Conservation (phyloP, 2,888 invertebrate genomes). For the Idaea dimidiata region DNA sequence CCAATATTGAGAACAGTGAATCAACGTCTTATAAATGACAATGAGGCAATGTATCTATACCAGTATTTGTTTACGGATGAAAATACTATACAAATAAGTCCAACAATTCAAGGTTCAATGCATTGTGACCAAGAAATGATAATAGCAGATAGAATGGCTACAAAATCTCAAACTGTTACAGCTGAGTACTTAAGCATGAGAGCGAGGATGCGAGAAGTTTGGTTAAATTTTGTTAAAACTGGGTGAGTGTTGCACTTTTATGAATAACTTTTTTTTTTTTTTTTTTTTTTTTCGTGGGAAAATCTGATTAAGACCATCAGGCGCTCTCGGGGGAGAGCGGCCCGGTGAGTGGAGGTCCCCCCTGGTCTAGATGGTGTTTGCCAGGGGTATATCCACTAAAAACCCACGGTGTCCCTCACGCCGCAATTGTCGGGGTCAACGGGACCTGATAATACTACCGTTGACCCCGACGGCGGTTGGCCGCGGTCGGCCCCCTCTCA, state of each 20-base stretch:
- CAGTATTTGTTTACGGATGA: slow-evolving; percentile 45
- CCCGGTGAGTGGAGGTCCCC: too few relatives aligned
- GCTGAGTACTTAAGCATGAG: slow-evolving; percentile 32
- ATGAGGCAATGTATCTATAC: slow-evolving; percentile 45
- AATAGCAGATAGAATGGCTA: not conserved
- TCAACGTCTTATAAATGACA: slow-evolving; percentile 32
- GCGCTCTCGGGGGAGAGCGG: too few relatives aligned
- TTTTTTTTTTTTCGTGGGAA: too few relatives aligned
- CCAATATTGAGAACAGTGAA: slow-evolving; percentile 38
- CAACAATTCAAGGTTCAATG: slow-evolving; percentile 29
- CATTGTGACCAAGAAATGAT: slow-evolving; percentile 42
- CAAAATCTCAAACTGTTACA: slow-evolving; percentile 20
- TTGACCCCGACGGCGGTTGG: too few relatives aligned
- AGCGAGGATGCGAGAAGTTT: slow-evolving; percentile 33
- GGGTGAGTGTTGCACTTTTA: slow-evolving; percentile 32
- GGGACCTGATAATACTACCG: too few relatives aligned
- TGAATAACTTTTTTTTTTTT: too few relatives aligned
- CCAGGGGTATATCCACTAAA: too few relatives aligned
- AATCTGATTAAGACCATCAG: too few relatives aligned
- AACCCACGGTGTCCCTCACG: too few relatives aligned
- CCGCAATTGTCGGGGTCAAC: too few relatives aligned
- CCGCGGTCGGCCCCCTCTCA: too few relatives aligned
- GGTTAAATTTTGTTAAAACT: slow-evolving; percentile 46
- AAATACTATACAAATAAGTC: slow-evolving; percentile 14
- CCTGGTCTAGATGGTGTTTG: too few relatives aligned